Evolutionary conservation across 2,113 vertebrate species (phyloP).

Genomic region (Circaetus cinerascens): DNA sequence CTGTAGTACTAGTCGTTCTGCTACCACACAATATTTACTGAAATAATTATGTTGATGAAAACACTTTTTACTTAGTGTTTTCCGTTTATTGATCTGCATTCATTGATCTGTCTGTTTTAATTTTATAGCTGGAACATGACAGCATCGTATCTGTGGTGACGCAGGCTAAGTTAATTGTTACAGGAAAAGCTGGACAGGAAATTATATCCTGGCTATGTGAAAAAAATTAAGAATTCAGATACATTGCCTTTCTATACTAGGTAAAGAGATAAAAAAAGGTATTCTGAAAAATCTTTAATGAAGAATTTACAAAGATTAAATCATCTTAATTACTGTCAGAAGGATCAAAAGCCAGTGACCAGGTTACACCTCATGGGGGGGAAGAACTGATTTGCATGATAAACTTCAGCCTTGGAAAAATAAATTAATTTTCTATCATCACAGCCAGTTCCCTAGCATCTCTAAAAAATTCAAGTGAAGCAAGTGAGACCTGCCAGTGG

Average conservation of each 20-base stretch:
- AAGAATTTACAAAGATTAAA: background rate
- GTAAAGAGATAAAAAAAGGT: background rate
- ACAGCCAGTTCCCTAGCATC: background rate
- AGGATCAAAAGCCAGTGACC: background rate
- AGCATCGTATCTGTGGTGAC: background rate
- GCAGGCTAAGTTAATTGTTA: background rate
- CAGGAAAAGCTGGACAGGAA: background rate
- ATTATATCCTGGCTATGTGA: background rate
- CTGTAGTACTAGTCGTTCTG: background rate
- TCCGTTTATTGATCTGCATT: background rate
- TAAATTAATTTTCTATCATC: background rate
- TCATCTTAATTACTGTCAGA: background rate
- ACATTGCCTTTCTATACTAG: background rate
- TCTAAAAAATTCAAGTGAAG: background rate
- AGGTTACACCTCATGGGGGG: background rate
- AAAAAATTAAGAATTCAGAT: background rate
- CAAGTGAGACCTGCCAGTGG: accelerated
- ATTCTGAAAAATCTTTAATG: background rate
- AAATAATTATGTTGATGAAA: background rate
- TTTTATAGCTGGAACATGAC: background rate
- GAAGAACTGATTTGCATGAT: background rate
- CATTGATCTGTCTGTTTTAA: background rate
- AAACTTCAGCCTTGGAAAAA: background rate
- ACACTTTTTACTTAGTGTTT: background rate
- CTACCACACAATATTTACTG: background rate